Percentiles rank a stretch among this genome's conserved stretches.
Conservation (phyloP, 2,113 vertebrate genomes). For the Promerops cafer region DNA sequence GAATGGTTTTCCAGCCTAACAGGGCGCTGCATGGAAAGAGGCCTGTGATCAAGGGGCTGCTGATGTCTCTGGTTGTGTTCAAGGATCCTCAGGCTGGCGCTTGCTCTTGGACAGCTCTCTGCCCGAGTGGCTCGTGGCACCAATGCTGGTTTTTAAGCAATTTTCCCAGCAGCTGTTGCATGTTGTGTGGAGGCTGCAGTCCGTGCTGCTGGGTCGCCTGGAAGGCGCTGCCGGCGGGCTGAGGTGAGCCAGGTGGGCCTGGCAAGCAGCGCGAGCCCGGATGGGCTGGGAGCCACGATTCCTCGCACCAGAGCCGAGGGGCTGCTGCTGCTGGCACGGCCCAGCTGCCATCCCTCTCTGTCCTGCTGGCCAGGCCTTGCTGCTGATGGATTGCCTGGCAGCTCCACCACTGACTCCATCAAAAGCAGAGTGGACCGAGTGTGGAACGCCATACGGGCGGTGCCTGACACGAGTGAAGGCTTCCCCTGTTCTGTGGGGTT, state of each 20-base stretch:
- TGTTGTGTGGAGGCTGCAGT: not conserved
- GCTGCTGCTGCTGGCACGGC: not conserved
- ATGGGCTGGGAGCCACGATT: accelerated
- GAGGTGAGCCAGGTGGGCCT: not conserved
- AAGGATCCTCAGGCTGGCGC: not conserved
- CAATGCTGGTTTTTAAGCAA: not conserved
- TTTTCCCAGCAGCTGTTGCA: not conserved
- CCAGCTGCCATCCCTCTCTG: not conserved
- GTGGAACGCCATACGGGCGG: not conserved
- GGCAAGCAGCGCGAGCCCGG: accelerated
- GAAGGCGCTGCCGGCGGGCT: not conserved
- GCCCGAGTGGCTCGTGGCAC: not conserved
- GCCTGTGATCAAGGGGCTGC: not conserved
- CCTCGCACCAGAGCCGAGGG: accelerated
- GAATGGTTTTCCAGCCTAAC: not conserved
- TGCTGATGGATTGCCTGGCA: slow-evolving; percentile 18
- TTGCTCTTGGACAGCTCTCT: not conserved
- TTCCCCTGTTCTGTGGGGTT: not conserved
- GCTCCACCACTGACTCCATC: not conserved
- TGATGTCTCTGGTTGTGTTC: not conserved
- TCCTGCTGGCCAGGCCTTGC: not conserved
- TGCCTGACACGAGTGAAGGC: not conserved
- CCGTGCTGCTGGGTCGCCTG: not conserved
- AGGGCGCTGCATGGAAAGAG: not conserved
- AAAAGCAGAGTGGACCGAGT: not conserved